Evolutionary conservation across 2,113 vertebrate genomes (phyloP), one percentile per base, ranked within the genome.

Genomic region (Myiozetetes cayanensis): DNA sequence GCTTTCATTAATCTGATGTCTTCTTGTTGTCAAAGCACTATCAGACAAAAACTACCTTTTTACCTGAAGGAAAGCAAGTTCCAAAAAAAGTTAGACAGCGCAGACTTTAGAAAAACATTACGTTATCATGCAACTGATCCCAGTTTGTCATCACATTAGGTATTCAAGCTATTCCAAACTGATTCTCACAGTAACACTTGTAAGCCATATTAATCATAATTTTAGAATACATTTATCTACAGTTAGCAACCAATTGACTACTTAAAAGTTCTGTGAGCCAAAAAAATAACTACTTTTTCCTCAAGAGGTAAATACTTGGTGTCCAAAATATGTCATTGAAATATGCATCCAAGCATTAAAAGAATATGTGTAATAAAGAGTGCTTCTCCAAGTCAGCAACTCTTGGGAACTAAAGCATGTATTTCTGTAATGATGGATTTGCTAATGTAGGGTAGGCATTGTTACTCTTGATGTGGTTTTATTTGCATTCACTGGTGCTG

Each of bases 131-230:
- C 8, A 93, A 79, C 46, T 37, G 5, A 67, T 6, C 25, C 4
- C 24, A 79, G 55, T 87, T 75, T 65, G 31, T 62, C 85, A 88
- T 50, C 37, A 58, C 30, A 79, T 74, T 83, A 91, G 46, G 52
- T 73, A 50, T 39, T 74, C 90, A 89, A 79, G 44, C 33, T 80
- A 58, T 93, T 96, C 79, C 61, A 95, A 90, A 76, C 68, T 33
- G 62, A 82, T 55, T 96, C 94, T 94, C 33, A 78, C n/a, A 89
- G 31, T 37, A 81, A 41, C 61, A 92, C 56, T 79, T 96, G n/a
- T 70, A 93, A 87, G 85, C 49, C 6, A 15, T 84, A 93, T 72
- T 89, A 80, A 90, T 93, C 70, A 78, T 76, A 25, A 80, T 67
- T 91, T 91, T 86, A 68, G 87, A 95, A 59, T 71, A 85, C 20